Percentiles rank a stretch among this genome's conserved stretches.
phyloP scores from a whole-genome alignment of 2,888 invertebrate genomes.

The Ennomos quercinarius region DNA sequence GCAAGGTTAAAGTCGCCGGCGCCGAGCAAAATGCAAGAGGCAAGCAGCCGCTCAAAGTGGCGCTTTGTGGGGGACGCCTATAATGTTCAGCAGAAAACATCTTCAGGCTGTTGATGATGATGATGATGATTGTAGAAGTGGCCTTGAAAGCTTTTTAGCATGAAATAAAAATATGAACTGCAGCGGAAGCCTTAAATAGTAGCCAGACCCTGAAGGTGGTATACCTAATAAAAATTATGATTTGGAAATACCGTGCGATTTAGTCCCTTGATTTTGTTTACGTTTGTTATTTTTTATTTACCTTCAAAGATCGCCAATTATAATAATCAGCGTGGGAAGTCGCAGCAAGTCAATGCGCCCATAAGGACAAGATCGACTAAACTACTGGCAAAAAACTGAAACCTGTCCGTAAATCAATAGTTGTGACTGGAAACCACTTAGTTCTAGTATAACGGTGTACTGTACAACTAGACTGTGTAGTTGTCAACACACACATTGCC shows the following conservation, averaged over 20 bases:
- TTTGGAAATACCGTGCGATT: not conserved
- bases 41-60: too few species aligned
- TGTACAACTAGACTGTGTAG: constrained; percentile 22
- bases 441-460: constrained; percentile 4
- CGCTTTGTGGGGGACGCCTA: too few species aligned
- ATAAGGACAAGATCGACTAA: constrained; percentile 7
- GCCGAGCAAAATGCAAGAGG: too few species aligned
- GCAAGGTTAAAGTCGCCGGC: too few species aligned
- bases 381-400: constrained; percentile 13
- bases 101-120: too few species aligned
- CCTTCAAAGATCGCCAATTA: not conserved
- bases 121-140: too few species aligned
- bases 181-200: too few species aligned
- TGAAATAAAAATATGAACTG: too few species aligned
- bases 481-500: constrained; percentile 3
- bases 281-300: not conserved
- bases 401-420: constrained; percentile 9
- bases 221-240: not conserved
- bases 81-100: too few species aligned
- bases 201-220: too few species aligned
- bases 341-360: not conserved
- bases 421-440: constrained; percentile 2
- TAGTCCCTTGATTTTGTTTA: not conserved
- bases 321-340: constrained; percentile 18
- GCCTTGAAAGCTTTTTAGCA: too few species aligned